Base-by-base conservation (phyloP, 2,888 invertebrate species). In the Thera obeliscata region DNA sequence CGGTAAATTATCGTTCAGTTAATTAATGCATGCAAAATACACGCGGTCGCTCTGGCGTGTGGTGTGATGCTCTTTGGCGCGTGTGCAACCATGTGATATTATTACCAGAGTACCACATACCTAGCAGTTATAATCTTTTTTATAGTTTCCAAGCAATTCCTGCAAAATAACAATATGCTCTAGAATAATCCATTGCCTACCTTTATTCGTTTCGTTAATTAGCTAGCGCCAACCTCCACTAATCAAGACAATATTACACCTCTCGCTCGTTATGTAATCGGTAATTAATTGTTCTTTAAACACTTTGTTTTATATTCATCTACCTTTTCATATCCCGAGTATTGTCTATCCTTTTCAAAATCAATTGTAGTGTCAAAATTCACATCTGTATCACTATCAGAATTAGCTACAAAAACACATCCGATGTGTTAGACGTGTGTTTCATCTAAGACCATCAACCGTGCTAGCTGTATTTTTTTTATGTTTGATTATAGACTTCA, bases 391-490 rank as follows among this genome's bases (percentile, higher is more conserved):
- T 66, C 56, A 61, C 58, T 60, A 65, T 58, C 67, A 46, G 38
- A 58, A 36, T 59, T 8, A n/a, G 7, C 41, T 61, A 62, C 36
- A 36, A 48, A 66, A 60, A 49, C 65, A 61, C 61, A 59, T 36
- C 8, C 9, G 35, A 43, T 66, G 49, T 62, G 41, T 55, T 38
- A n/a, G 52, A 7, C 86, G 79, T 84, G 52, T 52, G 33, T 92
- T 93, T 93, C 92, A 93, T 88, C 93, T 93, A 70, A 91, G 86
- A 2, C 90, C 89, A 12, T 93, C 92, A 0, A 92, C 85, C 0
- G 90, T 90, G 66, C 87, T 90, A 0, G 91, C n/a, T n/a, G n/a
- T n/a, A n/a, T n/a, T n/a, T n/a, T n/a, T n/a, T n/a, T n/a, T n/a
- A n/a, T n/a, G n/a, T n/a, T n/a, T n/a, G n/a, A n/a, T n/a, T n/a